Base-by-base conservation (phyloP, 1,140 invertebrate genomes). In the Anthonomus grandis region DNA sequence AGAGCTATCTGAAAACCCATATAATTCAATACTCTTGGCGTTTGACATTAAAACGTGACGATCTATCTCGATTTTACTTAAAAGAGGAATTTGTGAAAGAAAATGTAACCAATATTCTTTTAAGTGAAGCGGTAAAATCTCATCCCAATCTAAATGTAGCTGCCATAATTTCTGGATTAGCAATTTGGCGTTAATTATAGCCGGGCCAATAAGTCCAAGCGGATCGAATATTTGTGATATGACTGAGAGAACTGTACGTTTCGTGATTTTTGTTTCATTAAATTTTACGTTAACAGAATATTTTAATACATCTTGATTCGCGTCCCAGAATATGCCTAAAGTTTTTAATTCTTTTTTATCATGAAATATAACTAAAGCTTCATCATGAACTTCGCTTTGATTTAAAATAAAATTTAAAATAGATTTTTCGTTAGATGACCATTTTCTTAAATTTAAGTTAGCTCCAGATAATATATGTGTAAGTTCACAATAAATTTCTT, bases 141-240 rank as follows among this genome's bases (percentile, higher is more conserved):
- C 63, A 57, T 77, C 75, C 74, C 75, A 78, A 44, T 64, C 68
- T 15, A 71, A 4, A 12, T 66, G 60, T 24, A 24, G 23, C 45
- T 55, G 17, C 72, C 74, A 74, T 5, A 77, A 23, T 52, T 68
- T 45, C 63, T 78, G 75, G 5, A 77, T 37, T 5, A 76, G 51
- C 1, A 73, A 65, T 62, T 77, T 77, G 9, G 65, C 63, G 9
- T 51, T 56, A 8, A 75, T 65, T 5, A 65, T 66, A 13, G 71
- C 44, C n/a, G 74, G 70, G 25, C 60, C 57, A 5, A 75, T 25
- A 9, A 68, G 50, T 52, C 63, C 65, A 10, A 68, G 38, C 0
- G 64, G 63, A 44, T 67, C 66, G 36, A 62, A 69, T 23, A 67
- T 61, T 54, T 63, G 58, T 18, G 63, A 57, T 9, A 63, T 53